Evolutionary conservation across 2,797 vertebrate species (phyloP), one percentile per base, ranked within the genome.

Genomic region (Coendou prehensilis): DNA sequence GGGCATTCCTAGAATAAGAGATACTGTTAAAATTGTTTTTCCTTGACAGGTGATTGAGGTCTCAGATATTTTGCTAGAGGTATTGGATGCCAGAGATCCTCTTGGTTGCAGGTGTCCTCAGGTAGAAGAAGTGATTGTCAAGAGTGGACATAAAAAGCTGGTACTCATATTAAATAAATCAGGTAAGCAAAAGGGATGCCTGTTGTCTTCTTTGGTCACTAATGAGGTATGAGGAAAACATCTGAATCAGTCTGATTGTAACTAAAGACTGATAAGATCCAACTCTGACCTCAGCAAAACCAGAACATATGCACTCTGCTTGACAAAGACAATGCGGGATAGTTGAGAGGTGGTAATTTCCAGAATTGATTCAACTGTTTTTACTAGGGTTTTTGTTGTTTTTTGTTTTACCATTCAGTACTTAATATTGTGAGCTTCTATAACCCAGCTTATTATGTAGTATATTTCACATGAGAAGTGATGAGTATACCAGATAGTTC

Each of bases 11-110:
- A 90, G 56, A 80, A 41, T 14, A 56, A 47, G 37, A 47, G 26
- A 9, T 93, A 4, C 18, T 47, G 4, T 75, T 96, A 18, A 91
- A 18, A 89, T 84, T 14, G 23, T 85, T 93, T 45, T 97, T 26
- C 18, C 15, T 84, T 95, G 14, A 41, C 76, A 99, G 99, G 99
- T 99, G 30, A 99, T 99, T 11, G 99, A 99, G 89, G 98, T 98
- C 5, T 99, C 99, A 22, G 99, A 99, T 95, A 98, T 99, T 22
- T 94, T 99, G 52, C 92, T 99, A 56, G 99, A 99, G 98, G 99
- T 99, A 83, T 98, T 99, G 45, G 99, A 99, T 98, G 99, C 99
- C 63, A 99, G 99, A 96, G 99, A 99, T 96, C 99, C 99, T 26
- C 97, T 99, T 96, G 99, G 99, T 15, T 99, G 98, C 97, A 98